phyloP scores from a whole-genome alignment of 1,140 invertebrate genomes.

The Drosophila pachea region DNA sequence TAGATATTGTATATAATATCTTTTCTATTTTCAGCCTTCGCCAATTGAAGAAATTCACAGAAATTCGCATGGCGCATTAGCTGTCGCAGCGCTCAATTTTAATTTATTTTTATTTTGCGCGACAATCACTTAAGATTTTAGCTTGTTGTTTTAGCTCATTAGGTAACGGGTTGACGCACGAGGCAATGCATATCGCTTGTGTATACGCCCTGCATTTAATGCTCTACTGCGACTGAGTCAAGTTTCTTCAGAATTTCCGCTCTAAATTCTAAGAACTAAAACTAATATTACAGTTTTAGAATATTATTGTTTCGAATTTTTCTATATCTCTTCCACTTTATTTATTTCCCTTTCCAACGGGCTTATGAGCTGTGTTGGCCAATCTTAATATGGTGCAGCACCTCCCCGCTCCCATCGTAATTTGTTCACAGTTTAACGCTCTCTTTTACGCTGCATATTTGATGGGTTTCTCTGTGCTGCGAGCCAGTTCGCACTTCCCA shows the following conservation, averaged over 20 bases:
- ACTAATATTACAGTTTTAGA: no score
- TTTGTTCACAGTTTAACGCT: conserved; percentile 36
- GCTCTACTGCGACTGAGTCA: conserved; percentile 47
- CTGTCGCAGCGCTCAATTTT: conserved; percentile 8
- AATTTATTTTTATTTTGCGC: conserved; percentile 29
- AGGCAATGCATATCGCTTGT: conserved; percentile 2
- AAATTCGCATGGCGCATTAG: conserved; percentile 58
- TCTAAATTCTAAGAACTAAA: no score
- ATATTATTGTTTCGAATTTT: no score
- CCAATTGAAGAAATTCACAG: conserved; percentile 46
- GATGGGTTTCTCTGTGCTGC: conserved; percentile 24
- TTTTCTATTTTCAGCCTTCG: conserved; percentile 1
- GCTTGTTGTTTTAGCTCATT: conserved; percentile 39
- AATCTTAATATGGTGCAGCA: conserved; percentile 2
- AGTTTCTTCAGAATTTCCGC: conserved; percentile 6
- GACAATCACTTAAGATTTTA: conserved; percentile 26
- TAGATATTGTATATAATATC: no score
- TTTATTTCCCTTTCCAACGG: background rate
- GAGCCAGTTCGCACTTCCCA: conserved; percentile 11
- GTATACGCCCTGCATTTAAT: conserved; percentile 12
- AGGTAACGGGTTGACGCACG: conserved; percentile 14
- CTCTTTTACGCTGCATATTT: conserved; percentile 45
- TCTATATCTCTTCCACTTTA: background rate
- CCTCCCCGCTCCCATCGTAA: background rate
- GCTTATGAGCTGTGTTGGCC: conserved; percentile 12